Percentiles rank a stretch among this genome's conserved stretches.
Conservation (phyloP, 2,113 vertebrate species). For the Nicator chloris region DNA sequence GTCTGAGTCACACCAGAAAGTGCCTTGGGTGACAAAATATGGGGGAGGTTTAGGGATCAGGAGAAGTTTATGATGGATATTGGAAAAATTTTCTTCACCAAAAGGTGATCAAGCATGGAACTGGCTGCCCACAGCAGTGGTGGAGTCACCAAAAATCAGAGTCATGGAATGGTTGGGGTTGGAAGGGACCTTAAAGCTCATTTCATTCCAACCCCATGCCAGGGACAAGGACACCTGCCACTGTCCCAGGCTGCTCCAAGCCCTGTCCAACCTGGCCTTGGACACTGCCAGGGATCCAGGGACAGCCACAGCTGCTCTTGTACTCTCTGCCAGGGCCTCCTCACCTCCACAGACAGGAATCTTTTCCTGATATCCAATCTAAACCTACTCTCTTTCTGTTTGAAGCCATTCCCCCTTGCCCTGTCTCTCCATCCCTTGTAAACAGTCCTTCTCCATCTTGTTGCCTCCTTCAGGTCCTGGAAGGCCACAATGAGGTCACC, state of each 20-base stretch:
- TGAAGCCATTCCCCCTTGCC: background rate
- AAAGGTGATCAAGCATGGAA: background rate
- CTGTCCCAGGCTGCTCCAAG: background rate
- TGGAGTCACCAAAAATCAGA: background rate
- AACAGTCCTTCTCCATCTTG: background rate
- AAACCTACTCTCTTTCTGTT: accelerated
- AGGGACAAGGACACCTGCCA: background rate
- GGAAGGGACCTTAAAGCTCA: background rate
- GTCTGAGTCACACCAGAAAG: background rate
- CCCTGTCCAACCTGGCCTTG: accelerated
- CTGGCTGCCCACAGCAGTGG: background rate
- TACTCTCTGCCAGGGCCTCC: accelerated
- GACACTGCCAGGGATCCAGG: background rate
- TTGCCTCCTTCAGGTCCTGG: background rate
- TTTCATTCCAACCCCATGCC: too few relatives aligned
- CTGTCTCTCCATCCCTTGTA: background rate
- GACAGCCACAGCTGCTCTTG: background rate
- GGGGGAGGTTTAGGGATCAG: background rate
- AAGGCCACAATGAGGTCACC: background rate
- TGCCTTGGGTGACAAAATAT: background rate
- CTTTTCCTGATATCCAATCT: background rate
- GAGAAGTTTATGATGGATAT: background rate
- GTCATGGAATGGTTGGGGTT: background rate
- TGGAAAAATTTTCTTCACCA: background rate
- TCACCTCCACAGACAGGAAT: background rate